Evolutionary conservation across 2,113 vertebrate species (phyloP).

Genomic region (Tapirus terrestris): DNA sequence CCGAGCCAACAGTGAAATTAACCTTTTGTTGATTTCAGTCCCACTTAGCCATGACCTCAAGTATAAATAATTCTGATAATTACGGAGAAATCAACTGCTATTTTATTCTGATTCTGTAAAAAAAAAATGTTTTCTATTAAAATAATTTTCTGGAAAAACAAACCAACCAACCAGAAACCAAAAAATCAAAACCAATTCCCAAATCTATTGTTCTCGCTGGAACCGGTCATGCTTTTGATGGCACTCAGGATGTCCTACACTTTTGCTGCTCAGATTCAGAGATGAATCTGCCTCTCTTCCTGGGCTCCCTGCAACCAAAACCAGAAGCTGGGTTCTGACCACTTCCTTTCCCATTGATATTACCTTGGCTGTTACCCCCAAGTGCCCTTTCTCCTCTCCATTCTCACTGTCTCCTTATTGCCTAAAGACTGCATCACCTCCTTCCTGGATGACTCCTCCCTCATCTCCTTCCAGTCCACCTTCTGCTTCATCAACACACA

Average conservation of each 20-base stretch:
- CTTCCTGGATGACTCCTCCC: neutral
- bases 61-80: conserved; percentile 85
- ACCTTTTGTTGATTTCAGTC: conserved; percentile 80
- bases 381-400: no score
- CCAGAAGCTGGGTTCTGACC: neutral
- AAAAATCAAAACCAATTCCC: conserved; percentile 21
- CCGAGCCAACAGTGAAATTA: conserved; percentile 64
- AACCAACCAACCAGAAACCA: neutral
- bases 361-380: neutral
- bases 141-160: conserved; percentile 86
- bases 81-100: conserved; percentile 84
- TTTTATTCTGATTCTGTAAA: conserved; percentile 89
- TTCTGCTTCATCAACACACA: neutral
- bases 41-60: conserved; percentile 78
- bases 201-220: neutral
- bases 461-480: neutral
- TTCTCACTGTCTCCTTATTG: neutral
- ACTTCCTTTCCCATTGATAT: neutral
- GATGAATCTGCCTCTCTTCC: neutral
- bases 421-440: neutral
- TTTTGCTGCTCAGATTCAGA: neutral
- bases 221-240: neutral
- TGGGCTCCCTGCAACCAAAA: neutral
- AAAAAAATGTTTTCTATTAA: conserved; percentile 86
- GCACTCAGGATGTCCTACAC: neutral